These are phyloP conservation scores for Epinephelus cyanopodus DNA, from an alignment of 2,113 vertebrate genomes.

Conservation along the genomic window DNA sequence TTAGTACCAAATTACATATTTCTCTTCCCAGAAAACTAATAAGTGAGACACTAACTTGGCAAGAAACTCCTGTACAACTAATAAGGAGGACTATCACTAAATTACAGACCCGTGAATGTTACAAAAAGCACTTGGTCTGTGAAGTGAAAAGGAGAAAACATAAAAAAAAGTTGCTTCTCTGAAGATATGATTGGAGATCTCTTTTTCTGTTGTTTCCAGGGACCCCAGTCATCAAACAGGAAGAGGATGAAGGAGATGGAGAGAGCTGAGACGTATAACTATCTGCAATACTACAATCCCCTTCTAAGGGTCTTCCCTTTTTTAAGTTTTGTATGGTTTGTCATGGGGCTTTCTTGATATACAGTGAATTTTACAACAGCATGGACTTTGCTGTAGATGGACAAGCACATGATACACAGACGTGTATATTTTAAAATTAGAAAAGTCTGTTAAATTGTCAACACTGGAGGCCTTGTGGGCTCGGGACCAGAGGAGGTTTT, in stretches of 20 bases:
- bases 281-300: not conserved
- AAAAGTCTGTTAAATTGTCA: not conserved
- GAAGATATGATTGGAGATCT: not conserved
- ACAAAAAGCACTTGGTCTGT: not conserved
- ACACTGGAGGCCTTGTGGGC: not conserved
- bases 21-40: not conserved
- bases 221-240: constrained; percentile 79
- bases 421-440: constrained; percentile 8
- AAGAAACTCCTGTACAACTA: no score
- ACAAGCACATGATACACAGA: constrained; percentile 40
- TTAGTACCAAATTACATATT: not conserved
- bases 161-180: not conserved
- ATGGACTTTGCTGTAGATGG: constrained; percentile 9
- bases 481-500: constrained; percentile 4
- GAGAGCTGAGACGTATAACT: constrained; percentile 63
- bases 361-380: not conserved
- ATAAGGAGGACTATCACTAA: not conserved
- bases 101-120: not conserved
- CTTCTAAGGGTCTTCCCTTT: constrained; percentile 25
- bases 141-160: not conserved
- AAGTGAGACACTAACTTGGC: not conserved
- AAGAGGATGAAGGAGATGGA: constrained; percentile 75
- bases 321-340: constrained; percentile 28
- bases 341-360: constrained; percentile 21
- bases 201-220: constrained; percentile 68